Evolutionary conservation across 2,888 invertebrate species (phyloP), one percentile per base, ranked within the genome.

Genomic region (Oligia strigilis): DNA sequence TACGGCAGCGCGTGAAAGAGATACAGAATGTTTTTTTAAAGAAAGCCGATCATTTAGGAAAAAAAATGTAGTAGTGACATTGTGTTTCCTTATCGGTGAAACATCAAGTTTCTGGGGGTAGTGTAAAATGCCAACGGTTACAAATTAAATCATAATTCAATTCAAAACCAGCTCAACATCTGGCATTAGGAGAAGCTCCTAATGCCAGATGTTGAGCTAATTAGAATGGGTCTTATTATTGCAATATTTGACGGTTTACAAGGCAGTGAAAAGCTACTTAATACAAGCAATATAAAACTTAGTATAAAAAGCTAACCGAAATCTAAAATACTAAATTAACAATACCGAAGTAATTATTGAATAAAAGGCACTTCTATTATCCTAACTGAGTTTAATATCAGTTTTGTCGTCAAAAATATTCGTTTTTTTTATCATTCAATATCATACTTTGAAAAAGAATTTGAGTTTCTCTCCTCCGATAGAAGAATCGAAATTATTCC

Each of bases 391-490:
- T 60, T 60, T 19, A 36, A 52, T 1, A 65, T 52, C 60, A 82
- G 71, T 60, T 66, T 14, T n/a, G 14, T 46, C 0, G 46, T 72
- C 62, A 55, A 55, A n/a, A 36, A 46, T 23, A 36, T 36, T 46
- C 0, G 49, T 60, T 19, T n/a, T 80, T 80, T 36, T 72, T 29
- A 23, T 23, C 9, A 17, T 43, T 29, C 79, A 69, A 62, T 43
- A 46, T 74, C 74, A 81, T 36, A n/a, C 40, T 23, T 36, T 5
- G 77, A 95, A 94, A 52, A 92, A 91, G 83, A 96, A 95, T 82
- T 93, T 94, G 1, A 96, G 81, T 46, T 92, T 93, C 72, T 96
- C 95, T 0, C 96, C 96, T 0, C 94, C 95, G 0, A 97, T 91
- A 0, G 87, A 91, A 0, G 95, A 91, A 73, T 94, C 92, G 64